Percentiles rank a stretch among this genome's conserved stretches.
These are phyloP conservation scores for Maccullochella peelii DNA, from an alignment of 2,113 vertebrate species.

Conservation along the genomic window DNA sequence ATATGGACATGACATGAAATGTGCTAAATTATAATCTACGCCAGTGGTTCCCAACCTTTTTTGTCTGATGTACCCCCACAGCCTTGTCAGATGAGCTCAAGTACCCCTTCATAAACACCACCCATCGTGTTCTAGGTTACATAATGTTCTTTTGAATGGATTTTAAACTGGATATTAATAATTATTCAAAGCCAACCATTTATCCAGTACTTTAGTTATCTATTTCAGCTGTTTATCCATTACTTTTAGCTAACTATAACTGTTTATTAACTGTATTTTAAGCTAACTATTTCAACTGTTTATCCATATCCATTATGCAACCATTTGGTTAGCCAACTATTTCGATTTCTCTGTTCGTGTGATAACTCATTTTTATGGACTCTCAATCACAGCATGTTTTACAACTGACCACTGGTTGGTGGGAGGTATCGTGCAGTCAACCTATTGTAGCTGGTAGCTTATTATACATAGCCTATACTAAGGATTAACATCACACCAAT, in stretches of 20 bases:
- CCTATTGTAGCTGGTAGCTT: not conserved
- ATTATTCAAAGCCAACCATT: not conserved
- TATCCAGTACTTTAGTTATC: not conserved
- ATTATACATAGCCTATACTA: no score
- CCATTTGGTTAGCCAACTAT: not conserved
- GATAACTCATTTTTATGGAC: not conserved
- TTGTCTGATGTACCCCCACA: not conserved
- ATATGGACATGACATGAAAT: not conserved
- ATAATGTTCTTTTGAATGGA: not conserved
- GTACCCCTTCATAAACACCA: not conserved
- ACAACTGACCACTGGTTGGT: not conserved
- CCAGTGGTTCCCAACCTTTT: not conserved
- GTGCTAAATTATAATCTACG: not conserved
- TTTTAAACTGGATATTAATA: not conserved
- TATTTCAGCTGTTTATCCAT: not conserved
- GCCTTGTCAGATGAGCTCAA: not conserved
- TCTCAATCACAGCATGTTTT: not conserved
- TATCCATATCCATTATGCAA: not conserved
- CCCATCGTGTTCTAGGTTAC: not conserved
- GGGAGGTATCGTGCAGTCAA: not conserved
- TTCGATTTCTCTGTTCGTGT: not conserved
- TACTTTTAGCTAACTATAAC: no score
- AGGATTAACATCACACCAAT: not conserved
- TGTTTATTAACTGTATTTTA: no score
- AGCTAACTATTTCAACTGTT: not conserved